Evolutionary conservation across 2,113 vertebrate species (phyloP).

Genomic region (Vireo altiloquus): DNA sequence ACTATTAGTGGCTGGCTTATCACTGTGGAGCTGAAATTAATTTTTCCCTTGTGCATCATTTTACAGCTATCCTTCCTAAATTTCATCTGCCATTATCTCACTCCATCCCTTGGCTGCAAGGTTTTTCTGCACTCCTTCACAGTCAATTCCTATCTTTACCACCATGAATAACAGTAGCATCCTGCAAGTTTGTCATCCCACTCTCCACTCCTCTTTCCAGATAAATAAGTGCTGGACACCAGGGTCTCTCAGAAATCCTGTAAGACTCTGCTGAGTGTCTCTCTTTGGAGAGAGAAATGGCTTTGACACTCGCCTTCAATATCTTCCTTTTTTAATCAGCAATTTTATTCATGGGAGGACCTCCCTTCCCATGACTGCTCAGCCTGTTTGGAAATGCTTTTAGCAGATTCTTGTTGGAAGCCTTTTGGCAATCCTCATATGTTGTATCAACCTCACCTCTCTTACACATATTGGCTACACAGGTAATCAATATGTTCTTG

Average conservation of each 20-base stretch:
- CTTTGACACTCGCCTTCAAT: background rate
- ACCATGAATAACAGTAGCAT: background rate
- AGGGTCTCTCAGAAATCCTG: background rate
- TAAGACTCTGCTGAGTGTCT: background rate
- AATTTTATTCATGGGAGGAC: background rate
- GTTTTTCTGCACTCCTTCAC: background rate
- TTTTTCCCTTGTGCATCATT: background rate
- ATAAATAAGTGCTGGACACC: background rate
- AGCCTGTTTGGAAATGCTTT: background rate
- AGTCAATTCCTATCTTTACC: background rate
- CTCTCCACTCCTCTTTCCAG: background rate
- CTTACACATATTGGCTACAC: background rate
- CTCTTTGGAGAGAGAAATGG: background rate
- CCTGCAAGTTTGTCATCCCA: constrained; percentile 15
- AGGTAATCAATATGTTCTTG: background rate
- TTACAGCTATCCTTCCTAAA: background rate
- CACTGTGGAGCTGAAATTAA: background rate
- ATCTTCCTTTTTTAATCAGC: constrained; percentile 9
- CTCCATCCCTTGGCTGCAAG: background rate
- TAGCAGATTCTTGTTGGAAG: background rate
- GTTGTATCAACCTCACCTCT: background rate
- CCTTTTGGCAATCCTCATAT: background rate
- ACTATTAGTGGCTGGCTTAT: background rate
- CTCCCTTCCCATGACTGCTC: background rate
- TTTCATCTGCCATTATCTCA: constrained; percentile 30